Conservation (phyloP, 2,113 vertebrate genomes). For the Neogobius melanostomus region DNA sequence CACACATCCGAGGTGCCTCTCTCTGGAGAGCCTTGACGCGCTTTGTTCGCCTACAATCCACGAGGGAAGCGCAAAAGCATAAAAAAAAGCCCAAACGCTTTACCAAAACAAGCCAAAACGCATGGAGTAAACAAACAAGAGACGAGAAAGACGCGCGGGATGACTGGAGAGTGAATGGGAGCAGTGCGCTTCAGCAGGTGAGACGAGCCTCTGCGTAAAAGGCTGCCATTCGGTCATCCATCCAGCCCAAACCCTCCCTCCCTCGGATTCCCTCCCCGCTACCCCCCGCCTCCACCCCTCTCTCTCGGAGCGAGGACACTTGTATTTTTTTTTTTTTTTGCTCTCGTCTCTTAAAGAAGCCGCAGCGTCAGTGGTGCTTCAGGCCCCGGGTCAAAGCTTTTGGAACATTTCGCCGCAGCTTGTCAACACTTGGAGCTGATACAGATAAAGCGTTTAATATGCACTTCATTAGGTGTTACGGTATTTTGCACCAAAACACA, state of each 20-base stretch:
- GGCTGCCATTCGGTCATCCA: constrained; percentile 74
- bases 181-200: constrained; percentile 79
- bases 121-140: constrained; percentile 16
- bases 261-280: constrained; percentile 29
- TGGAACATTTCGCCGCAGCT: constrained; percentile 8
- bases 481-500: constrained; percentile 3
- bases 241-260: constrained; percentile 67
- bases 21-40: constrained; percentile 56
- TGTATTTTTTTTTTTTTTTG: constrained; percentile 45
- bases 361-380: constrained; percentile 46
- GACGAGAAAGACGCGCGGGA: constrained; percentile 14
- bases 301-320: constrained; percentile 44
- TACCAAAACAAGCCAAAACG: not conserved
- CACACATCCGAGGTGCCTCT: constrained; percentile 58
- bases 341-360: constrained; percentile 78
- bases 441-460: constrained; percentile 12
- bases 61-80: constrained; percentile 36
- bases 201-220: constrained; percentile 73
- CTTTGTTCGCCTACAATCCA: constrained; percentile 61
- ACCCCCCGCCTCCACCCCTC: not conserved
- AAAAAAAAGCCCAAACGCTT: not conserved
- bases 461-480: constrained; percentile 12
- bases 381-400: constrained; percentile 12
- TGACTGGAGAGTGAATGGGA: constrained; percentile 36
- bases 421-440: constrained; percentile 14